These are phyloP conservation scores for Magallana angulata DNA, from an alignment of 1,140 invertebrate genomes.

Conservation along the genomic window DNA sequence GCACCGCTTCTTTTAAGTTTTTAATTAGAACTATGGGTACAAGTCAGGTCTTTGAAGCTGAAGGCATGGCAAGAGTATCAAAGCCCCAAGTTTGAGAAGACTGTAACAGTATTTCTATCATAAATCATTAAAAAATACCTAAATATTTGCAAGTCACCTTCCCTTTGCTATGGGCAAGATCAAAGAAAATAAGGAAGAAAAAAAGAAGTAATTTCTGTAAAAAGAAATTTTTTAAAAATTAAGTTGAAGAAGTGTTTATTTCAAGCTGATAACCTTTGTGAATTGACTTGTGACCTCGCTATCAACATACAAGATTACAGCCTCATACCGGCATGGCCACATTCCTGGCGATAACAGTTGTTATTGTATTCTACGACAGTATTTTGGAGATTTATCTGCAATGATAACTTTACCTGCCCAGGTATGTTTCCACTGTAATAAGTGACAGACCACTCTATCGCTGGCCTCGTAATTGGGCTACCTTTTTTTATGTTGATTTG, in stretches of 20 bases:
- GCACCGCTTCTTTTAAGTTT: background rate
- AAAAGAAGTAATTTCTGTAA: background rate
- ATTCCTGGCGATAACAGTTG: conserved; percentile 32
- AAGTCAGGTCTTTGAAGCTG: background rate
- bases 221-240: background rate
- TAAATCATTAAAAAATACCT: background rate
- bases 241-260: conserved; percentile 2
- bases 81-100: no score
- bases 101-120: background rate
- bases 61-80: background rate
- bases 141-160: conserved; percentile 13
- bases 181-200: conserved; percentile 13
- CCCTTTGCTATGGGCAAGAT: background rate
- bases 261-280: conserved; percentile 32
- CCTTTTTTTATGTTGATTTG: background rate
- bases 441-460: conserved; percentile 15
- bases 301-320: conserved; percentile 22
- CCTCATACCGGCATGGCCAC: background rate
- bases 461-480: background rate
- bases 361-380: conserved; percentile 30
- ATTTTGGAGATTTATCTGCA: conserved; percentile 20
- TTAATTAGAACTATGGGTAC: background rate
- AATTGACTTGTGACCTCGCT: conserved; percentile 13
- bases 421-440: conserved; percentile 19
- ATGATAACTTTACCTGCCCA: conserved; percentile 24